Evolutionary conservation across 2,797 vertebrate genomes (phyloP).

Genomic region (Carapus acus): DNA sequence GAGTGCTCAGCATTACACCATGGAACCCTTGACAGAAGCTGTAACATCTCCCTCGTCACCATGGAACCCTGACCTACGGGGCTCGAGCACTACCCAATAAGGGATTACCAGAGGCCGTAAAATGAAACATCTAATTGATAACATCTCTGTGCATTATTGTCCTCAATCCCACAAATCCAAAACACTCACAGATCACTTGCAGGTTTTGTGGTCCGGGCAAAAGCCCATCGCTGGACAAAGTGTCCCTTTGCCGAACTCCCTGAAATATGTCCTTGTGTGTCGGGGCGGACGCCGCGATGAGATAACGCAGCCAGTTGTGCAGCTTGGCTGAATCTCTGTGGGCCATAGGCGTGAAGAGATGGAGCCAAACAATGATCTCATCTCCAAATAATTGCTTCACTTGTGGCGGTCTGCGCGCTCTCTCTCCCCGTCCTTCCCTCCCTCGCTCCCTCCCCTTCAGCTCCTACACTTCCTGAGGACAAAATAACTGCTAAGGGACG

Average conservation of each 20-base stretch:
- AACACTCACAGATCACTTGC: no score
- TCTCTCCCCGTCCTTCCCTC: constrained; percentile 54
- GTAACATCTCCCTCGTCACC: no score
- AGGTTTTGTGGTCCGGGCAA: no score
- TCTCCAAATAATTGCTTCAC: constrained; percentile 78
- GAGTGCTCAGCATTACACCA: constrained; percentile 37
- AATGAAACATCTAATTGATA: no score
- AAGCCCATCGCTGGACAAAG: constrained; percentile 46
- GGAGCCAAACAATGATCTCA: constrained; percentile 82
- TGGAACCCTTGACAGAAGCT: no score
- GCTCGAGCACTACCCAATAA: no score
- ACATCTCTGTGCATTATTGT: no score
- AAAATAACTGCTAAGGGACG: constrained; percentile 61
- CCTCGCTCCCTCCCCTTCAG: constrained; percentile 45
- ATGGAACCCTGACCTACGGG: no score
- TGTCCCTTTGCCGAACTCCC: constrained; percentile 47
- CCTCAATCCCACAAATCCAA: constrained; percentile 33
- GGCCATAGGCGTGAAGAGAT: constrained; percentile 76
- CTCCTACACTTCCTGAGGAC: constrained; percentile 61
- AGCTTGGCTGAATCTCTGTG: constrained; percentile 65
- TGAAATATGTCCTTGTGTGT: constrained; percentile 56
- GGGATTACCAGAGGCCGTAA: no score
- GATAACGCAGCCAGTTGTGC: constrained; percentile 69
- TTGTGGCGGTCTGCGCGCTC: constrained; percentile 68
- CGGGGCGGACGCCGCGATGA: constrained; percentile 55